These are phyloP conservation scores for Anguilla obscura DNA, from an alignment of 2,797 vertebrate species.

Conservation along the genomic window DNA sequence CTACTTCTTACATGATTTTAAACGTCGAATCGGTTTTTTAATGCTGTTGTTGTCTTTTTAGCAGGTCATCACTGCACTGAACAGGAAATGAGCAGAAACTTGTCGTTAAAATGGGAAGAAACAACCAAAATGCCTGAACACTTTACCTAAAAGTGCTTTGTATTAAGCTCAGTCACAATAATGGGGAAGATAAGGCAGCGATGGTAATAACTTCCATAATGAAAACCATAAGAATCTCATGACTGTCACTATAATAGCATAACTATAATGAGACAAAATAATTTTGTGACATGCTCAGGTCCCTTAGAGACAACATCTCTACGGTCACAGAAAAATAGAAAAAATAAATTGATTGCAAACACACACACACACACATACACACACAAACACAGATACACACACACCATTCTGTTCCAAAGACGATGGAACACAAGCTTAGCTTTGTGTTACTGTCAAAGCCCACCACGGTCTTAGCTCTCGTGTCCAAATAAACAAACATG, in stretches of 20 bases:
- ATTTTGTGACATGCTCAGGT: background rate
- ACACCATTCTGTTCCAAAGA: background rate
- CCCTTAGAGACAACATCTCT: background rate
- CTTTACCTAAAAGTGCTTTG: background rate
- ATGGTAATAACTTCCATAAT: slow-evolving; percentile 43
- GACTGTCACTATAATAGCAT: background rate
- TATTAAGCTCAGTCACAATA: slow-evolving; percentile 37
- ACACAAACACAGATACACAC: background rate
- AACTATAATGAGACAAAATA: background rate
- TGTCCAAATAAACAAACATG: background rate
- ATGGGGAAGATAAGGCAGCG: slow-evolving; percentile 47
- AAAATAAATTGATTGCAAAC: background rate
- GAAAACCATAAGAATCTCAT: background rate
- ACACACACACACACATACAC: background rate
- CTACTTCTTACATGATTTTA: background rate
- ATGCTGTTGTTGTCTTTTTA: background rate
- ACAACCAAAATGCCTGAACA: background rate
- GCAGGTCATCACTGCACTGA: background rate
- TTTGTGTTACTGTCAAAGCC: background rate
- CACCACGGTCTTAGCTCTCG: background rate
- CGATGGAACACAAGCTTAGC: background rate
- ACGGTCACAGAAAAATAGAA: background rate
- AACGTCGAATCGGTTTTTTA: background rate
- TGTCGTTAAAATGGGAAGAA: background rate
- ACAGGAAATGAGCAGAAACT: slow-evolving; percentile 21